phyloP scores from a whole-genome alignment of 2,888 invertebrate genomes.

The Linyphia triangularis region DNA sequence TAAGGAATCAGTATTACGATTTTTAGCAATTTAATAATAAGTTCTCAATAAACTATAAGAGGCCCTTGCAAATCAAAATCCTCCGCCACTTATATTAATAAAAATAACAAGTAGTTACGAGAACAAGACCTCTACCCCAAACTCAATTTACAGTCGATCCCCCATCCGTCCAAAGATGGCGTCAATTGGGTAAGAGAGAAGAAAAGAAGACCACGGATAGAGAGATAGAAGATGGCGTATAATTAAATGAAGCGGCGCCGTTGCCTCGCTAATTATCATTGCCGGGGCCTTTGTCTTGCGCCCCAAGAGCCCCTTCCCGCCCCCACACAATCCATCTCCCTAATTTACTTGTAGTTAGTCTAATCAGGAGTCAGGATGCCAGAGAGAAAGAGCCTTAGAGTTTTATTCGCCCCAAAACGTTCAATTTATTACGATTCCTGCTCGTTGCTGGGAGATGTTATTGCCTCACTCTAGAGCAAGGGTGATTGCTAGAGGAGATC shows the following conservation, averaged over 20 bases:
- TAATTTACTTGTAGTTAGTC: constrained; percentile 74
- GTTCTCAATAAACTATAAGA: no score
- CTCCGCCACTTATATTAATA: no score
- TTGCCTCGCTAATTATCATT: constrained; percentile 69
- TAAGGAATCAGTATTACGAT: no score
- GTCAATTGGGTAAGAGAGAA: no score
- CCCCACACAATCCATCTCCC: constrained; percentile 66
- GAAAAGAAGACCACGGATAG: background rate
- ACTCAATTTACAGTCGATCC: constrained; percentile 4
- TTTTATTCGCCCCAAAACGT: constrained; percentile 60
- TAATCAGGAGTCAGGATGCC: constrained; percentile 62
- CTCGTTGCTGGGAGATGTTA: constrained; percentile 55
- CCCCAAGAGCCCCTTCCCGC: background rate
- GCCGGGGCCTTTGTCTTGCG: constrained; percentile 56
- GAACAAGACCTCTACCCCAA: no score
- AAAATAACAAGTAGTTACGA: no score
- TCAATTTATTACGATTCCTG: constrained; percentile 66
- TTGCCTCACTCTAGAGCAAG: constrained; percentile 18
- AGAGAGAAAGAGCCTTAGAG: constrained; percentile 17
- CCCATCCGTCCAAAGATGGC: background rate
- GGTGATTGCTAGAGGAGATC: constrained; percentile 33
- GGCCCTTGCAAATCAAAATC: no score
- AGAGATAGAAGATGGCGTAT: constrained; percentile 29
- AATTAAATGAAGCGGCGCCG: constrained; percentile 73
- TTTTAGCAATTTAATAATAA: no score